Conservation (phyloP, 1,140 invertebrate species). For the Trichoplusia ni region DNA sequence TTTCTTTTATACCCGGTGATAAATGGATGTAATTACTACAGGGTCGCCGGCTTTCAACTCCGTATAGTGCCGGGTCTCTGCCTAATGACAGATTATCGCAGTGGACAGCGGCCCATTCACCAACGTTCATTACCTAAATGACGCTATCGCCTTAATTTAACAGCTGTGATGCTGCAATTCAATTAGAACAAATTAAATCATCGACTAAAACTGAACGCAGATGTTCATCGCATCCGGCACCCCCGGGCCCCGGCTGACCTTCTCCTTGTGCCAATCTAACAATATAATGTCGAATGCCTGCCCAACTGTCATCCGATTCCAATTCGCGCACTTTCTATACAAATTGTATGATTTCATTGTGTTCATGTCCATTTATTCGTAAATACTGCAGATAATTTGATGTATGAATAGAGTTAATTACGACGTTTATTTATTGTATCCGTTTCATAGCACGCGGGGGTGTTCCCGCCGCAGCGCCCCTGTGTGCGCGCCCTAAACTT, state of each 20-base stretch:
- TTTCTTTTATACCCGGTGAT: no score
- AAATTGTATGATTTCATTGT: conserved; percentile 47
- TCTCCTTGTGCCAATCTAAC: conserved; percentile 45
- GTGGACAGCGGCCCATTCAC: conserved; percentile 2
- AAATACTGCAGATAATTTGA: conserved; percentile 64
- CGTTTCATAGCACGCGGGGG: conserved; percentile 54
- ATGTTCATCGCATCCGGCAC: conserved; percentile 43
- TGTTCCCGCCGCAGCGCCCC: conserved; percentile 49
- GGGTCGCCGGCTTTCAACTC: no score
- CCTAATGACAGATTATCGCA: neutral
- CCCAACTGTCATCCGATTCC: conserved; percentile 54
- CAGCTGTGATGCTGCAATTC: conserved; percentile 12
- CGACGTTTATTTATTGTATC: conserved; percentile 73
- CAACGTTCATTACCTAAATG: neutral
- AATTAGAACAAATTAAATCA: conserved; percentile 17
- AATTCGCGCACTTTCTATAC: conserved; percentile 55
- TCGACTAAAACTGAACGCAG: conserved; percentile 34
- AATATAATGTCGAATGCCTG: conserved; percentile 67
- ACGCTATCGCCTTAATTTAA: conserved; percentile 2
- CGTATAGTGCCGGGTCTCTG: no score
- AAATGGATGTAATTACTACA: no score
- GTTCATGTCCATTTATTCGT: conserved; percentile 44
- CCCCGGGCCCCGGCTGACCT: conserved; percentile 34
- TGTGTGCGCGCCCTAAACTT: conserved; percentile 56
- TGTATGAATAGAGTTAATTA: conserved; percentile 75